Conservation (phyloP, 2,797 vertebrate species). For the Champsocephalus esox region DNA sequence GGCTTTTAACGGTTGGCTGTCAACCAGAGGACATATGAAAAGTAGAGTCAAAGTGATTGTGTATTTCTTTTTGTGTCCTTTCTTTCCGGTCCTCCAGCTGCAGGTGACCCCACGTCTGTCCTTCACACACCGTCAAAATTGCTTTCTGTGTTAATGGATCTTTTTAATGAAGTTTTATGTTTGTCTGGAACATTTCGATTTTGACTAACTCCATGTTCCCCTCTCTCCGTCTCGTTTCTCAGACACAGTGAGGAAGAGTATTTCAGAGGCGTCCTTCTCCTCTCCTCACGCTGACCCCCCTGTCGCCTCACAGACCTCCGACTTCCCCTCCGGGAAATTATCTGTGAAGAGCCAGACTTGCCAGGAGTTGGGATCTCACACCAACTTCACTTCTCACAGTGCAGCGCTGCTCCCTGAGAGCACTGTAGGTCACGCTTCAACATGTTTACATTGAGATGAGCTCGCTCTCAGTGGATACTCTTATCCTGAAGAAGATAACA, state of each 20-base stretch:
- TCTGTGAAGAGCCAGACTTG: conserved; percentile 88
- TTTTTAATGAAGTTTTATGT: conserved; percentile 11
- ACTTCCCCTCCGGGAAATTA: conserved; percentile 72
- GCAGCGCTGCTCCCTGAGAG: conserved; percentile 62
- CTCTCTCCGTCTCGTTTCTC: background rate
- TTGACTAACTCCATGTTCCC: background rate
- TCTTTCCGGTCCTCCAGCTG: conserved; percentile 39
- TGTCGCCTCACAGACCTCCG: conserved; percentile 22
- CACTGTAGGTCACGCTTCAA: conserved; percentile 66
- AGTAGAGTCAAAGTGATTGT: conserved; percentile 51
- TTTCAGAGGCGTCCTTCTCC: conserved; percentile 87
- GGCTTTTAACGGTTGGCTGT: conserved; percentile 74
- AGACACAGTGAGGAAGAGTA: conserved; percentile 88
- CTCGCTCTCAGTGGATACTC: conserved; percentile 21
- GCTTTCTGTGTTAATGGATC: background rate
- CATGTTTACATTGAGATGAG: conserved; percentile 50
- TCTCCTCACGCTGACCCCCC: conserved; percentile 78
- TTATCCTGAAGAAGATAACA: conserved; percentile 31
- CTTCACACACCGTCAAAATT: background rate
- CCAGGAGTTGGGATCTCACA: conserved; percentile 83
- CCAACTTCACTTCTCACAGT: conserved; percentile 55
- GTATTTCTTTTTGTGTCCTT: conserved; percentile 9
- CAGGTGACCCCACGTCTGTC: conserved; percentile 27
- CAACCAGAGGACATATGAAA: conserved; percentile 64
- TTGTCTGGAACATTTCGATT: background rate